phyloP scores from a whole-genome alignment of 2,113 vertebrate species.

The Sigmodon hispidus region DNA sequence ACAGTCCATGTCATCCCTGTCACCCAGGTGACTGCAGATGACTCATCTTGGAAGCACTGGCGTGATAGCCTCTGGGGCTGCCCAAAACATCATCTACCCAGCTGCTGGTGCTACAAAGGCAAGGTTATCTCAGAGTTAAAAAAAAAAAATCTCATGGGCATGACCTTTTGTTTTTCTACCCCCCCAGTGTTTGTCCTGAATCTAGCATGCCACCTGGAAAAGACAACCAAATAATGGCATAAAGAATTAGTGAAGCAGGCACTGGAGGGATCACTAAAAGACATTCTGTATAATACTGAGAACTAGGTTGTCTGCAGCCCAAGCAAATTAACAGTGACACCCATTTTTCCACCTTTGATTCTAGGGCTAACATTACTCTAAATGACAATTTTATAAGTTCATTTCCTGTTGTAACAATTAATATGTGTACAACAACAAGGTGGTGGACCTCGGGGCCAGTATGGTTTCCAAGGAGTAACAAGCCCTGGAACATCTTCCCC shows the following conservation, averaged over 20 bases:
- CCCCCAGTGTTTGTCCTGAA: not conserved
- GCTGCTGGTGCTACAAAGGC: not conserved
- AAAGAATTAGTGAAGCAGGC: not conserved
- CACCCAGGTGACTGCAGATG: no score
- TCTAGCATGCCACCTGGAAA: no score
- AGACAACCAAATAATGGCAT: not conserved
- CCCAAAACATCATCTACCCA: not conserved
- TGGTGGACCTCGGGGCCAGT: not conserved
- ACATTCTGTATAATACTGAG: not conserved
- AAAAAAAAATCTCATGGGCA: not conserved
- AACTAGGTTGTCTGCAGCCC: not conserved
- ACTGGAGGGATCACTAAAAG: not conserved
- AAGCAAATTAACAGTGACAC: not conserved
- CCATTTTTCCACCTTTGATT: not conserved
- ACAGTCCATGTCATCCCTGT: not conserved
- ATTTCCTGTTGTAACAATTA: not conserved
- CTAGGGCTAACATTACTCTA: not conserved
- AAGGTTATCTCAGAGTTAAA: no score
- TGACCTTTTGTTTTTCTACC: not conserved
- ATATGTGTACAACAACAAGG: no score
- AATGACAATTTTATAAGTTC: not conserved
- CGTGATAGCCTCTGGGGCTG: not conserved
- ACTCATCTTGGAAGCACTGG: not conserved
- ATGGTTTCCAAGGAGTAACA: not conserved
- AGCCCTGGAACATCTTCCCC: not conserved